phyloP scores from a whole-genome alignment of 1,140 invertebrate species.

The Steinernema khuongi region DNA sequence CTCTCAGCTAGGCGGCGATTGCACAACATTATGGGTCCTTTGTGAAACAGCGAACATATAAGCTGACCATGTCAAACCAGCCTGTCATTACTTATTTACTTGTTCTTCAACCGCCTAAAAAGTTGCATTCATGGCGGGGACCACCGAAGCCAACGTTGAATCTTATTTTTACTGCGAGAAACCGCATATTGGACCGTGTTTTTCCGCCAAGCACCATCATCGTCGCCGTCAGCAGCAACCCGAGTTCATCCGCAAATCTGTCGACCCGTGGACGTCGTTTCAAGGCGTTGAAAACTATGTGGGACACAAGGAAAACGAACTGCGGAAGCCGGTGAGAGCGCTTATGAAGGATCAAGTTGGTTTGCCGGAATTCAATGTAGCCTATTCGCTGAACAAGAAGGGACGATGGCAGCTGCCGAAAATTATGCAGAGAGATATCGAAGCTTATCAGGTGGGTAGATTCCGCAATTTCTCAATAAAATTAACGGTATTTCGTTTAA shows the following conservation, averaged over 20 bases:
- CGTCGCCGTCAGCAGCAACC: background rate
- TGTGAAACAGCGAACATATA: background rate
- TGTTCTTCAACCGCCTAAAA: background rate
- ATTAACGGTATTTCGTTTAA: too few species aligned
- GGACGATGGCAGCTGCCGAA: background rate
- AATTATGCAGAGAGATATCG: constrained; percentile 1
- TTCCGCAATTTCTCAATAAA: too few species aligned
- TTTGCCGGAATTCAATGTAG: background rate
- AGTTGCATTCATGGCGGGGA: background rate
- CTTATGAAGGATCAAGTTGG: background rate
- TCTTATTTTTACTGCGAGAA: background rate
- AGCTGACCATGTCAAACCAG: background rate
- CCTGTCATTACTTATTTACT: background rate
- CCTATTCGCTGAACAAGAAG: constrained; percentile 3
- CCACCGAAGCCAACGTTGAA: background rate
- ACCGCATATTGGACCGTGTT: background rate
- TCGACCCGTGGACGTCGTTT: constrained; percentile 6
- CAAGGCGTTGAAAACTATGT: background rate
- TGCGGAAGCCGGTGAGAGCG: background rate
- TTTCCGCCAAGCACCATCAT: background rate
- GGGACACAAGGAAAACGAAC: background rate
- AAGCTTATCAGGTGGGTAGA: constrained; percentile 4
- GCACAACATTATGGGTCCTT: constrained; percentile 10
- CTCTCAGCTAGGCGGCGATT: too few species aligned
- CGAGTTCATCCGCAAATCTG: constrained; percentile 3